Base-by-base conservation (phyloP, 2,113 vertebrate genomes). In the Phycodurus eques region DNA sequence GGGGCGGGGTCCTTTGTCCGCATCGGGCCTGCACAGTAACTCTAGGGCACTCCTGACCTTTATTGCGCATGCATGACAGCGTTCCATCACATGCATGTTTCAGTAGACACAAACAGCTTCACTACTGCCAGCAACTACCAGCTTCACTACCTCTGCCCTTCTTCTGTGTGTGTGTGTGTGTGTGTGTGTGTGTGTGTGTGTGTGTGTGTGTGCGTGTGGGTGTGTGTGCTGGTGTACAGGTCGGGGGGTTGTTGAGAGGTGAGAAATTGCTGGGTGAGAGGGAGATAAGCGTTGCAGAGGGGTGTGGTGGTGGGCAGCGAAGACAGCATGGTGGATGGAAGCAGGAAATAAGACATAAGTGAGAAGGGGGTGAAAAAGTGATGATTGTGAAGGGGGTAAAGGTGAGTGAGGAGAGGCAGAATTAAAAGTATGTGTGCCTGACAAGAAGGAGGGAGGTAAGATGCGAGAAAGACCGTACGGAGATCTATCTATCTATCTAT, bases 181-280 rank as follows among this genome's bases (percentile, higher is more conserved):
- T 76, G 73, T 66, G 73, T 73, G 67, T 79, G 70, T 72, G 65
- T 14, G 44, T 53, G 70, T 61, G 51, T 66, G 59, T 61, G 69
- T 39, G 35, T 39, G 80, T 65, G 72, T 76, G 70, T 76, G 73
- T 66, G 73, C 73, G 67, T 79, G 70, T 72, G 65, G 15, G 44
- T 53, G 70, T 61, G 51, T 66, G 59, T 61, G 69, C 27, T 66
- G 59, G 64, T 57, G n/a, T n/a, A n/a, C 19, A 53, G 47, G 57
- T 7, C 31, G 8, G 44, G 71, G 74, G 47, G 72, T 64, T 73
- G 59, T 61, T 35, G 78, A 78, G 73, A 83, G 79, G 76, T 81
- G 68, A 79, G 72, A 80, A 81, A 79, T 68, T 79, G 72, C 60
- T 56, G 72, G 72, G 78, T 79, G 75, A 76, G 57, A 79, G 80